phyloP scores from a whole-genome alignment of 2,797 vertebrate genomes.

The Lacerta bilineata region DNA sequence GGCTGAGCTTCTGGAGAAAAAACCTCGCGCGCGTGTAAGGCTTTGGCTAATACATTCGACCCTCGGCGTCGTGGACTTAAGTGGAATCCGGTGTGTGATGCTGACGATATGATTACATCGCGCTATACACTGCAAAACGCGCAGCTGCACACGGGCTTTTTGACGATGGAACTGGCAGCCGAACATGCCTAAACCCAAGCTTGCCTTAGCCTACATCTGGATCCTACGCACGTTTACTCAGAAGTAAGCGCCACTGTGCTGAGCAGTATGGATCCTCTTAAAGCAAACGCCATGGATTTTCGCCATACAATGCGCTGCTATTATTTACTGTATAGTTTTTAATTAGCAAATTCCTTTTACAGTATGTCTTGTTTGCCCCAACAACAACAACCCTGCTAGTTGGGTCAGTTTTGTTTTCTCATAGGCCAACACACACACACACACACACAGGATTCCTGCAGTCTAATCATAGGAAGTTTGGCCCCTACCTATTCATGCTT shows the following conservation, averaged over 20 bases:
- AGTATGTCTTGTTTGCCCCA: background rate
- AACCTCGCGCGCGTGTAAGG: constrained; percentile 59
- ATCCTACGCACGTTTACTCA: background rate
- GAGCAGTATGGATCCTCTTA: background rate
- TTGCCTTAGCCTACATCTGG: background rate
- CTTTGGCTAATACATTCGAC: constrained; percentile 62
- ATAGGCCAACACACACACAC: no score
- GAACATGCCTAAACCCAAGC: background rate
- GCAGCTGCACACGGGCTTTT: background rate
- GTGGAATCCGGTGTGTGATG: constrained; percentile 35
- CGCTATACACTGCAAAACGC: background rate
- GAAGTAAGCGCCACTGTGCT: background rate
- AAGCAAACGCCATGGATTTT: background rate
- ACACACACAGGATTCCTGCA: background rate
- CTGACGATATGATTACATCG: background rate
- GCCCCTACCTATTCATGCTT: background rate
- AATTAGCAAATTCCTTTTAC: background rate
- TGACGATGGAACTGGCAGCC: background rate
- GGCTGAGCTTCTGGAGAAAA: constrained; percentile 71
- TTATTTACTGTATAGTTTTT: background rate
- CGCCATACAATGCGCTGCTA: background rate
- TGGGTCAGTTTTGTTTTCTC: background rate
- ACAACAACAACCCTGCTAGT: background rate
- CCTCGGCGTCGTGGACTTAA: constrained; percentile 69
- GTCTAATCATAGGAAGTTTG: background rate